phyloP scores from a whole-genome alignment of 1,140 invertebrate genomes.

The Schlechtendalia chinensis region DNA sequence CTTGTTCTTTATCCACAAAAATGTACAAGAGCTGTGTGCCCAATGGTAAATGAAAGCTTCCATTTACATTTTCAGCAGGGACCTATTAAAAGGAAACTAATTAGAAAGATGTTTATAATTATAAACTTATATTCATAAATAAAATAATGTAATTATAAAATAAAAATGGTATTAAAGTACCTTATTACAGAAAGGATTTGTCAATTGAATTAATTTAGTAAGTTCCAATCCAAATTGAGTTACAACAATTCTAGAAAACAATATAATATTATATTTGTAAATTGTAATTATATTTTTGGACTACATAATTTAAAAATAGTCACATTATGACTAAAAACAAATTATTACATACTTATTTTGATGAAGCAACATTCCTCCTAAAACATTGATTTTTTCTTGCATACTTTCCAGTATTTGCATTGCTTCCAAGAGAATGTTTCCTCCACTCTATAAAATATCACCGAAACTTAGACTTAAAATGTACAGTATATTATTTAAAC shows the following conservation, averaged over 20 bases:
- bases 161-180: slow-evolving; percentile 53
- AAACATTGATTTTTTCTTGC: slow-evolving; percentile 68
- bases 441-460: slow-evolving; percentile 66
- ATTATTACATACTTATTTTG: slow-evolving; percentile 68
- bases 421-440: slow-evolving; percentile 76
- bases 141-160: no score
- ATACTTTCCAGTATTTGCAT: slow-evolving; percentile 76
- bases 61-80: slow-evolving; percentile 67
- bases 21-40: slow-evolving; percentile 77
- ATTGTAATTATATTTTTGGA: background rate
- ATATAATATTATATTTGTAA: background rate
- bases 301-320: background rate
- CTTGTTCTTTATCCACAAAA: slow-evolving; percentile 67
- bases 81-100: slow-evolving; percentile 56
- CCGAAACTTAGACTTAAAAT: background rate
- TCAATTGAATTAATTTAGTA: slow-evolving; percentile 74
- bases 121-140: no score
- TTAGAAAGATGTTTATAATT: background rate
- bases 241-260: slow-evolving; percentile 68
- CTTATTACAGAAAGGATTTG: slow-evolving; percentile 78
- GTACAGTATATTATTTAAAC: slow-evolving; percentile 18
- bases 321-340: slow-evolving; percentile 27
- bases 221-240: slow-evolving; percentile 71
- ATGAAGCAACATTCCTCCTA: slow-evolving; percentile 75
- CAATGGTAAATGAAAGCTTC: slow-evolving; percentile 68